These are phyloP conservation scores for Pelmatolapia mariae DNA, from an alignment of 2,113 vertebrate genomes.

Conservation along the genomic window DNA sequence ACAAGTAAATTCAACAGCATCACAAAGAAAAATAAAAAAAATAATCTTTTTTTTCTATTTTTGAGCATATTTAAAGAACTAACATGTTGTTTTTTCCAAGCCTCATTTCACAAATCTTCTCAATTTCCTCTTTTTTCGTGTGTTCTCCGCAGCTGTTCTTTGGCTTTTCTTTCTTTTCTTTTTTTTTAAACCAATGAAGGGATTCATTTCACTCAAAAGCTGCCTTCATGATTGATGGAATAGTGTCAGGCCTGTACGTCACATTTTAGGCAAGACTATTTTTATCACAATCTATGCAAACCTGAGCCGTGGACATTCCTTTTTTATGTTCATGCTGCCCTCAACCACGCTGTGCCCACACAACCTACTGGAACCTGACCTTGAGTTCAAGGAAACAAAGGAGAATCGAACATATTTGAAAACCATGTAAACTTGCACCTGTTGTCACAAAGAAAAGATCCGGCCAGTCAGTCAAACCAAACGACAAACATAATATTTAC, in stretches of 20 bases:
- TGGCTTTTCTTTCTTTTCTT: slow-evolving; percentile 41
- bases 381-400: slow-evolving; percentile 36
- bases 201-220: slow-evolving; percentile 22
- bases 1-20: slow-evolving; percentile 29
- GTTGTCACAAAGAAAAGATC: slow-evolving; percentile 71
- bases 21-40: slow-evolving; percentile 1
- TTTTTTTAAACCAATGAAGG: slow-evolving; percentile 42
- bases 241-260: slow-evolving; percentile 3
- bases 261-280: slow-evolving; percentile 9
- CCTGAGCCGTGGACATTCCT: slow-evolving; percentile 25
- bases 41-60: background rate
- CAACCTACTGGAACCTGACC: slow-evolving; percentile 24
- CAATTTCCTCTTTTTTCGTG: background rate
- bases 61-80: slow-evolving; percentile 10
- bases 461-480: slow-evolving; percentile 71
- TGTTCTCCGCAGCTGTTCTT: slow-evolving; percentile 45
- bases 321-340: slow-evolving; percentile 2
- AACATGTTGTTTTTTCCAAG: background rate
- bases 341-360: slow-evolving; percentile 29
- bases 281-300: slow-evolving; percentile 17
- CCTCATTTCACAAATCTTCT: background rate
- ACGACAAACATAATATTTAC: slow-evolving; percentile 80
- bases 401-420: slow-evolving; percentile 39
- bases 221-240: slow-evolving; percentile 26
- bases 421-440: slow-evolving; percentile 72